These are phyloP conservation scores for Linnaemya vulpina DNA, from an alignment of 2,888 invertebrate species.

Conservation along the genomic window DNA sequence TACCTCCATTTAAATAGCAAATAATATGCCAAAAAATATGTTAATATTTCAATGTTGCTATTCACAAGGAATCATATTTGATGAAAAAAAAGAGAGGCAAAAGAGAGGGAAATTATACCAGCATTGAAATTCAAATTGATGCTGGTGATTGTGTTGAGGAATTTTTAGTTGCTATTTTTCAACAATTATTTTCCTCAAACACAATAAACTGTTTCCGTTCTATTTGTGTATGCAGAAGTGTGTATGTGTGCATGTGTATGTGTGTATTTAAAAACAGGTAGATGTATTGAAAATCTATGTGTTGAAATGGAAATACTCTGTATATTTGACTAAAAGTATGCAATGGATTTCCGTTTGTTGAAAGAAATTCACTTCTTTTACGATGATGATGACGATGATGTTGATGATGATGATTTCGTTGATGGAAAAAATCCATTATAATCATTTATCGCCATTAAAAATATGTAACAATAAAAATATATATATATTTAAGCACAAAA, in stretches of 20 bases:
- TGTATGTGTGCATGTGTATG: no score
- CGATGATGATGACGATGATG: not conserved
- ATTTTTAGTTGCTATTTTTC: not conserved
- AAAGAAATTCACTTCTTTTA: constrained; percentile 20
- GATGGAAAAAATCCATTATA: constrained; percentile 67
- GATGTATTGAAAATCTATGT: constrained; percentile 21
- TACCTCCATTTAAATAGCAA: no score
- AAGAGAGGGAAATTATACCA: no score
- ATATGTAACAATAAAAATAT: constrained; percentile 38
- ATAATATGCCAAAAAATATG: no score
- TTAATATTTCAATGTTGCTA: no score
- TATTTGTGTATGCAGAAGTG: no score
- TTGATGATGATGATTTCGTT: constrained; percentile 34
- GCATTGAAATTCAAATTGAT: no score
- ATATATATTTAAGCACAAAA: no score
- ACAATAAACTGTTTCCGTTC: not conserved
- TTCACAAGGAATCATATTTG: no score
- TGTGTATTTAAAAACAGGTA: not conserved
- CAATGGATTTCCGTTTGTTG: constrained; percentile 60
- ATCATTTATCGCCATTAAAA: constrained; percentile 65
- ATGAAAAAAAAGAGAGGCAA: no score
- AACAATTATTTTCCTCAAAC: not conserved
- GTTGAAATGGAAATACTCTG: constrained; percentile 23
- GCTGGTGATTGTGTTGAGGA: no score
- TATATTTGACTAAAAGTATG: constrained; percentile 56